Base-by-base conservation (phyloP, 2,797 vertebrate genomes). In the Lacerta viridis region DNA sequence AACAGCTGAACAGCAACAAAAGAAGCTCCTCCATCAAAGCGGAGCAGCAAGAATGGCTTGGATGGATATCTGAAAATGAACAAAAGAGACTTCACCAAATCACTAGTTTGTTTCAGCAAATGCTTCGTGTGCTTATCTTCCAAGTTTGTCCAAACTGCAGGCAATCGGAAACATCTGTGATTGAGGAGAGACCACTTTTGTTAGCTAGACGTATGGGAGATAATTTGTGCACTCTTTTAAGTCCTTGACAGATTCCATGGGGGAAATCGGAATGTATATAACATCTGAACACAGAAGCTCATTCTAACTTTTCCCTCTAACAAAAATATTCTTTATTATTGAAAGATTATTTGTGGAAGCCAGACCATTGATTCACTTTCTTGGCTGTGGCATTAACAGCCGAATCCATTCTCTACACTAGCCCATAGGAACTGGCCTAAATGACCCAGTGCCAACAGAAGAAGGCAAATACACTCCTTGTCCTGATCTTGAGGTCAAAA, bases 301-400 rank as follows among this genome's bases (percentile, higher is more conserved):
- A 83, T 90, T 92, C 89, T 88, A 92, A 64, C 78, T 81, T 77
- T 72, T 92, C 87, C 74, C 86, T 92, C 94, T 80, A n/a, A 50
- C 68, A 89, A 91, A 92, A 80, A 61, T 77, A 39, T 84, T 87
- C 90, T 13, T 66, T 41, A 74, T 69, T 92, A 93, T 87, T 1
- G 0, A 91, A 94, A 93, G 74, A 86, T 84, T 94, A 91, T 92
- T 89, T 94, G 87, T 87, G 94, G 93, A 95, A 95, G 91, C 86
- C 87, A 88, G 64, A 92, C 93, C 94, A 91, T 1, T 92, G 94
- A 92, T 85, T 91, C 84, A 75, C 13, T 39, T 86, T 85, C 92
- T 89, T 64, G 92, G 88, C 84, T 75, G 86, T 93, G 92, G 79
- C 27, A 71, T 84, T 69, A 82, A 50, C 20, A 77, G 50, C 46